Conservation (phyloP, 1,140 invertebrate genomes). For the Whitmania pigra region DNA sequence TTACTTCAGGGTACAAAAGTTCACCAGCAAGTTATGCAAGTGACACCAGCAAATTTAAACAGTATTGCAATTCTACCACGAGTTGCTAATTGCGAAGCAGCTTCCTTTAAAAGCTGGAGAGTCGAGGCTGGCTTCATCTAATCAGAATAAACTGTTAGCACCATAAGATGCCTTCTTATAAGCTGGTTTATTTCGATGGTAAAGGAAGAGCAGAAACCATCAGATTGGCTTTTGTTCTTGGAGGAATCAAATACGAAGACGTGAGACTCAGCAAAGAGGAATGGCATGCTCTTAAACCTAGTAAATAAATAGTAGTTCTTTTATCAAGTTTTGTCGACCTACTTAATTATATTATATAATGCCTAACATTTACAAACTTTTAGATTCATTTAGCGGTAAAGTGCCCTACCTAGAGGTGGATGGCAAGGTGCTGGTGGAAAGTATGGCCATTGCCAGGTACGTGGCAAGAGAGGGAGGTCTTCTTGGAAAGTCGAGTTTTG, state of each 20-base stretch:
- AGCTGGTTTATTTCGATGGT: slow-evolving; percentile 27
- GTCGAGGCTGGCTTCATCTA: too few species aligned
- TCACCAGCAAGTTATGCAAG: too few species aligned
- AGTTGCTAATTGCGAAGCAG: too few species aligned
- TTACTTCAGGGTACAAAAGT: too few species aligned
- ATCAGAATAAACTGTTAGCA: neutral
- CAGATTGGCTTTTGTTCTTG: slow-evolving; percentile 25
- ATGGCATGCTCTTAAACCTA: slow-evolving; percentile 28
- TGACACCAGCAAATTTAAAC: too few species aligned
- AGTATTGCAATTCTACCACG: too few species aligned
- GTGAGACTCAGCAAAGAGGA: slow-evolving; percentile 21
- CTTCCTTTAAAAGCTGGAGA: too few species aligned
- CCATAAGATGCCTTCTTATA: neutral
- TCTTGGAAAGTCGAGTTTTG: neutral
- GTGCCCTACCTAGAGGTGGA: slow-evolving; percentile 17
- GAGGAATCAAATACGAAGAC: slow-evolving; percentile 28
- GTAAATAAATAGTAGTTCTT: neutral
- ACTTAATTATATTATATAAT: too few species aligned
- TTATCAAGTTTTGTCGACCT: too few species aligned
- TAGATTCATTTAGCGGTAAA: slow-evolving; percentile 9
- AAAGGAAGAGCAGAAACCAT: slow-evolving; percentile 26
- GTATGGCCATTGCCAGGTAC: slow-evolving; percentile 17
- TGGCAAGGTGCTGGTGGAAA: slow-evolving; percentile 13
- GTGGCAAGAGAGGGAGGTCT: slow-evolving; percentile 9
- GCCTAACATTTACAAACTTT: neutral